Evolutionary conservation across 2,113 vertebrate genomes (phyloP), one percentile per base, ranked within the genome.

Genomic region (Willisornis vidua): DNA sequence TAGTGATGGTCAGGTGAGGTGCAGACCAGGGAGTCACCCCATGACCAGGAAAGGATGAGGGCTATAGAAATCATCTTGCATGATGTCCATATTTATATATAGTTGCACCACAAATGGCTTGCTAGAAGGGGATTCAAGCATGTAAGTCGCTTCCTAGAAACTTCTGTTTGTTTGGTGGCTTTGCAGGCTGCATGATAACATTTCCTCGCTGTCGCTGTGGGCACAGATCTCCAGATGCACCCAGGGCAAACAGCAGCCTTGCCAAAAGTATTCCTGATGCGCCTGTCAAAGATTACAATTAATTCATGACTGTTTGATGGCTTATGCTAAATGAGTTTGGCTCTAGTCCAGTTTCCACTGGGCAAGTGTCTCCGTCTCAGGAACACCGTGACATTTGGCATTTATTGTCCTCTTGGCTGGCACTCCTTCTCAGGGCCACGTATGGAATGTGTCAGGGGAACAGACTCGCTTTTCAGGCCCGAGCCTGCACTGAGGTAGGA

Each of bases 271-370:
- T 82, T 93, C 85, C 76, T 87, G 88, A 54, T 87, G 90, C 80
- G 96, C 90, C 96, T 96, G 93, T 96, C 92, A 93, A 89, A 95
- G 96, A 93, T 77, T 77, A 93, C 95, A 96, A 93, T 95, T 93
- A 97, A 96, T 79, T 91, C 87, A 90, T 26, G 87, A 28, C 90
- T 84, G 79, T 80, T 94, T 85, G 94, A 92, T 87, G 89, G 89
- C 89, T 92, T 75, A 72, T 76, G 87, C 93, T 94, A 97, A 96
- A 94, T 14, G 89, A 94, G 93, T 68, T 94, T 96, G 95, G 94
- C 95, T 89, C 33, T 59, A 17, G 31, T 85, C 90, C 94, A 96
- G 87, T 95, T 96, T 96, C 95, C 93, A 96, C 3, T 86, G 92
- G 93, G 70, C 85, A 49, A 88, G 90, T 14, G 57, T 87, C 92